Base-by-base conservation (phyloP, 1,140 invertebrate species). In the Coelopa frigida region DNA sequence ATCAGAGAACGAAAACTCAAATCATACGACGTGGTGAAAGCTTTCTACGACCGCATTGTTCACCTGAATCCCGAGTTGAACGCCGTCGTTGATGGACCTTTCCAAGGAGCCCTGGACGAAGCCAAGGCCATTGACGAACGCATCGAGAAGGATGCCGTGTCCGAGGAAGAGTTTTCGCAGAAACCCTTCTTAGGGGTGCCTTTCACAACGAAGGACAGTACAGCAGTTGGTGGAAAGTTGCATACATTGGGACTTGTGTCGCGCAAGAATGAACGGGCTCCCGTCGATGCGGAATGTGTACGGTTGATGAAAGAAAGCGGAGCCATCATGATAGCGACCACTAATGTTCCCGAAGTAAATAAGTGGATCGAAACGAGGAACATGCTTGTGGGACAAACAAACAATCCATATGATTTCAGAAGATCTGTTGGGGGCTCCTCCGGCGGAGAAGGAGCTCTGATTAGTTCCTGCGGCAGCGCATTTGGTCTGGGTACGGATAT, bases 401-500 rank as follows among this genome's bases (percentile, higher is more conserved):
- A 81, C 50, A 99, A 98, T 76, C 93, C 94, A 1, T 96, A 97
- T 65, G 81, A 96, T 68, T 77, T 78, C 2, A 82, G 81, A 1
- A 75, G 87, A 50, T 88, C 83, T 31, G 78, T 81, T 23, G 93
- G 93, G 11, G 92, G 92, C 37, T 89, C 86, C 45, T 88, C 85
- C 29, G 88, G 87, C 3, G 88, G 88, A 2, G 87, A 90, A 67
- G 89, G 69, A 0, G 77, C 82, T 12, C 72, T 86, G 8, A 69
- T 85, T 3, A 71, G 89, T 14, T 76, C 87, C 8, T 80, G 88
- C 52, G 90, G 86, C 23, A 80, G 83, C 21, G 82, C 91, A 10
- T 80, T 98, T 54, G 89, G 94, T 3, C 72, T 98, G 29, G 76
- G 76, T 35, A 88, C 88, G 1, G 95, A 99, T 70, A 94, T 98